Base-by-base conservation (phyloP, 2,113 vertebrate genomes). In the Corythornis vintsioides region DNA sequence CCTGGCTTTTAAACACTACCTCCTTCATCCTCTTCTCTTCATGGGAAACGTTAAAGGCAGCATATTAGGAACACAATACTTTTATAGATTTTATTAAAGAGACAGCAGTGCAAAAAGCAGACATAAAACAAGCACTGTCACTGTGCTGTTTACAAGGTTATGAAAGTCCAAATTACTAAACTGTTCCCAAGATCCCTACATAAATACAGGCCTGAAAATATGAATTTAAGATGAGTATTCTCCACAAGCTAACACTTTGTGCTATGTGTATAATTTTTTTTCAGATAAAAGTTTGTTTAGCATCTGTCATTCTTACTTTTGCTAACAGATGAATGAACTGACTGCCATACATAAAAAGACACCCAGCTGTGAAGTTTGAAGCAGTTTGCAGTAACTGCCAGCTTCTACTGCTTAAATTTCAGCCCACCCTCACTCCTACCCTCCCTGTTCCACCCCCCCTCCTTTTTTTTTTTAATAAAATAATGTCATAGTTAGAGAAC, bases 261-360 rank as follows among this genome's bases (percentile, higher is more conserved):
- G 17, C 22, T 33, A 42, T 7, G 21, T 0, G 0, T 29, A 64
- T 26, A 15, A 43, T 8, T 43, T 66, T 70, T 70, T 18, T 59
- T 33, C 29, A 59, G 15, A 13, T 6, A 65, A 11, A 53, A 10
- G 33, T 2, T 5, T 28, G 22, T 60, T 72, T 24, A 42, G 18
- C 43, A 24, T 59, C 38, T 55, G 11, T 8, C 35, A 14, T 29
- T 78, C 22, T 20, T 77, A 17, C 4, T 81, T 45, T 48, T 45
- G 40, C 47, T 33, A 50, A 47, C 24, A 43, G 35, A 80, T 43
- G 21, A 48, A 47, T 43, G 21, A 83, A 69, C 12, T 60, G 40
- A 45, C 21, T 56, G 19, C 13, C 0, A 0, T 17, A 40, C 4
- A 6, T 1, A 3, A 40, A 77, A 69, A 89, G 40, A 43, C 3